Percentiles rank a stretch among this genome's conserved stretches.
These are phyloP conservation scores for Dryobotodes eremita DNA, from an alignment of 2,888 invertebrate genomes.

Conservation along the genomic window DNA sequence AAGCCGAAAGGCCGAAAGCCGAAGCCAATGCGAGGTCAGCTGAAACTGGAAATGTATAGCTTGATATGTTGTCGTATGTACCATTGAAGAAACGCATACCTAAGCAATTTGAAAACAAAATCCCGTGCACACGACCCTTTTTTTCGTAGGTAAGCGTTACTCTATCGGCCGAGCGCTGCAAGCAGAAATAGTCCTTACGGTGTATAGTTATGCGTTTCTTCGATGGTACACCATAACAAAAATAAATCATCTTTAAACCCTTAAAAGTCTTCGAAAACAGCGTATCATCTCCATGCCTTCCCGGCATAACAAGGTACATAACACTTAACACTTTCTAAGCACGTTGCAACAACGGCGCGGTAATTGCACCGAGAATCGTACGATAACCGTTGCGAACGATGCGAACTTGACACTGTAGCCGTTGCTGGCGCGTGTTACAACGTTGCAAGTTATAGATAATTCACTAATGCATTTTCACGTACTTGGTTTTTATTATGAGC, in stretches of 20 bases:
- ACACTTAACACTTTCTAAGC: slow-evolving; percentile 30
- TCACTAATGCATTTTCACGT: slow-evolving; percentile 43
- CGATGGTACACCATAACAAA: too few relatives aligned
- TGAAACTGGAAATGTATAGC: too few relatives aligned
- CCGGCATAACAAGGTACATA: neutral
- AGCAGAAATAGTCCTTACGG: too few relatives aligned
- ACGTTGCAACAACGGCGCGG: slow-evolving; percentile 39
- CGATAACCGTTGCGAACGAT: slow-evolving; percentile 37
- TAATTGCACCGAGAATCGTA: slow-evolving; percentile 49
- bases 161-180: too few relatives aligned
- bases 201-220: too few relatives aligned
- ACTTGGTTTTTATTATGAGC: slow-evolving; percentile 42
- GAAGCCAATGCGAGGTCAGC: too few relatives aligned
- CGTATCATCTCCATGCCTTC: neutral
- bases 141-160: too few relatives aligned
- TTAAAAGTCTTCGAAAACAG: neutral
- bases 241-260: neutral
- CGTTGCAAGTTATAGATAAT: slow-evolving; percentile 29
- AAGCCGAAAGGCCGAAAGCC: too few relatives aligned
- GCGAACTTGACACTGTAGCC: slow-evolving; percentile 47
- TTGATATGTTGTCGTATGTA: too few relatives aligned
- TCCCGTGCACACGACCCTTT: too few relatives aligned
- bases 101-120: too few relatives aligned
- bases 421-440: slow-evolving; percentile 27
- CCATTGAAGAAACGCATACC: too few relatives aligned